Conservation (phyloP, 2,888 invertebrate genomes). For the Pseudoips prasinana region DNA sequence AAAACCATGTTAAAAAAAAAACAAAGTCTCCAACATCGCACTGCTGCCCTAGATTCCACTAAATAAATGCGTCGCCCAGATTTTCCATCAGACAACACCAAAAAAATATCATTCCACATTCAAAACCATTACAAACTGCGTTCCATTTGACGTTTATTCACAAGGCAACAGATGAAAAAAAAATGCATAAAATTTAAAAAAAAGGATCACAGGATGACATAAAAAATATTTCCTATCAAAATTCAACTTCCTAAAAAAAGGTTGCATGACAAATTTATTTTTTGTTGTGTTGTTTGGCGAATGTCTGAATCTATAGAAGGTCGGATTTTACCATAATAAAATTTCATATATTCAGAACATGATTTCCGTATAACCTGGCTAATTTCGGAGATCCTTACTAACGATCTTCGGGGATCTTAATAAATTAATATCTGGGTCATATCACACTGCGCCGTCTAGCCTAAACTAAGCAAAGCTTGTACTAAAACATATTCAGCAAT, state of each 20-base stretch:
- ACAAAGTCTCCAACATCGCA: too few species aligned
- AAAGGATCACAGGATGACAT: background rate
- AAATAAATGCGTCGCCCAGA: too few species aligned
- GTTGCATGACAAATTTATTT: conserved; percentile 16
- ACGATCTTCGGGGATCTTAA: too few species aligned
- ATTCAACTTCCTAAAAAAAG: conserved; percentile 8
- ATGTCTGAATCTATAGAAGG: conserved; percentile 9
- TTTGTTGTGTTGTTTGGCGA: conserved; percentile 12
- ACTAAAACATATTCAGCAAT: too few species aligned
- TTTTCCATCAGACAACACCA: too few species aligned
- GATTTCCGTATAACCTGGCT: conserved; percentile 21
- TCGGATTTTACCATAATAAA: conserved; percentile 15
- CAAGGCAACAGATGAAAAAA: too few species aligned
- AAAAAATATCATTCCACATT: background rate
- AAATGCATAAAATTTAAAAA: too few species aligned
- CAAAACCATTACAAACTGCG: background rate
- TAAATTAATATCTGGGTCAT: background rate
- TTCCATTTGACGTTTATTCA: background rate
- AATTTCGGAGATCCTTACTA: conserved; percentile 16
- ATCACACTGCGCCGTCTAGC: too few species aligned
- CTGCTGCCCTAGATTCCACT: too few species aligned
- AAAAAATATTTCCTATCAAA: conserved; percentile 2
- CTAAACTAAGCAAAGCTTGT: too few species aligned
- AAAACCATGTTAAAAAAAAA: too few species aligned
- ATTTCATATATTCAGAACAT: conserved; percentile 18